Conservation (phyloP, 2,888 invertebrate genomes). For the Gandaritis pyraliata region DNA sequence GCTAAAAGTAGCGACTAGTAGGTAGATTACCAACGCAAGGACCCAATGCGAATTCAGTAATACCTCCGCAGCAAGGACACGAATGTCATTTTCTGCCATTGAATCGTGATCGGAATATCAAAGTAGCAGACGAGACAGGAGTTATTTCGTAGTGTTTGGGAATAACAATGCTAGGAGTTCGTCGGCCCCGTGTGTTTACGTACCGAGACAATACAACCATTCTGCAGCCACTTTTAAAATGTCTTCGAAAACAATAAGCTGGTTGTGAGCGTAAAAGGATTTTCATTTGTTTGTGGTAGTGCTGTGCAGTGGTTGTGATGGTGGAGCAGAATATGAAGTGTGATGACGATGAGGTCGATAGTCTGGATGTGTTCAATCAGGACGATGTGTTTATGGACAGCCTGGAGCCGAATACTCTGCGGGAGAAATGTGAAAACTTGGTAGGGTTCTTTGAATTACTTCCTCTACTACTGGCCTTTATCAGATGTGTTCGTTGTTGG, state of each 20-base stretch:
- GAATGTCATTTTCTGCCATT: slow-evolving; percentile 64
- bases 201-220: slow-evolving; percentile 63
- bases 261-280: slow-evolving; percentile 32
- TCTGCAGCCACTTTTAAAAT: slow-evolving; percentile 60
- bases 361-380: slow-evolving; percentile 70
- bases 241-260: slow-evolving; percentile 55
- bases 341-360: slow-evolving; percentile 70
- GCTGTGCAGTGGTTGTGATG: slow-evolving; percentile 56
- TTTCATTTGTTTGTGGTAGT: slow-evolving; percentile 38
- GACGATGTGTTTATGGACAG: slow-evolving; percentile 74
- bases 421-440: slow-evolving; percentile 62
- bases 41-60: slow-evolving; percentile 38
- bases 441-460: slow-evolving; percentile 50
- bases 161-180: slow-evolving; percentile 79
- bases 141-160: slow-evolving; percentile 72
- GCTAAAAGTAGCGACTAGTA: slow-evolving; percentile 4
- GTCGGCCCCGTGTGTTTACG: slow-evolving; percentile 71
- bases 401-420: slow-evolving; percentile 66
- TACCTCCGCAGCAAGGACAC: slow-evolving; percentile 55
- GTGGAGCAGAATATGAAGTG: slow-evolving; percentile 71
- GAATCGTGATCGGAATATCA: slow-evolving; percentile 72
- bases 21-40: slow-evolving; percentile 1
- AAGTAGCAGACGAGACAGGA: slow-evolving; percentile 53
- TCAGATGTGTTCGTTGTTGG: not conserved
- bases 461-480: not conserved